Conservation (phyloP, 2,113 vertebrate genomes). For the Chaenogobius annularis region DNA sequence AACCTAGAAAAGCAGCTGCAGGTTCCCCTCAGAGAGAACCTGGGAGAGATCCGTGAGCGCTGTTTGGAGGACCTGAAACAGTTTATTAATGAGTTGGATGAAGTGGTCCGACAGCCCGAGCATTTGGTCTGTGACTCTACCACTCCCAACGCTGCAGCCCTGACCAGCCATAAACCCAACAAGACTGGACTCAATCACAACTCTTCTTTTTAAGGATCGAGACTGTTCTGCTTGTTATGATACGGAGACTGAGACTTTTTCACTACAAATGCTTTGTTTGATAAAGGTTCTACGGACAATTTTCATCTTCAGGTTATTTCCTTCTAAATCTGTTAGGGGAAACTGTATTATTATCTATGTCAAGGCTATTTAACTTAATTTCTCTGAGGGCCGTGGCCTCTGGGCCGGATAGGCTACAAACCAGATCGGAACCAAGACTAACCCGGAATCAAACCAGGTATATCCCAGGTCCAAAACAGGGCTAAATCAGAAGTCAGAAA, state of each 20-base stretch:
- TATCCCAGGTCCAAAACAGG: too few relatives aligned
- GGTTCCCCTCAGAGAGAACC: conserved; percentile 91
- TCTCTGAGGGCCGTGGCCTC: too few relatives aligned
- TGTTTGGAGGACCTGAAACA: conserved; percentile 93
- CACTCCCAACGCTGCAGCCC: conserved; percentile 17
- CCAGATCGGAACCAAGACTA: too few relatives aligned
- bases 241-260: not conserved
- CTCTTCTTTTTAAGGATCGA: conserved; percentile 50
- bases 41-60: conserved; percentile 94
- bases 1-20: conserved; percentile 93
- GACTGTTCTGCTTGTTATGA: not conserved
- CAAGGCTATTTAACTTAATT: too few relatives aligned
- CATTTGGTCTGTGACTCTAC: conserved; percentile 49
- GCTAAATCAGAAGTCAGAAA: too few relatives aligned
- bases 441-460: too few relatives aligned
- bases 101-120: conserved; percentile 73
- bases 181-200: conserved; percentile 50
- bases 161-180: conserved; percentile 51
- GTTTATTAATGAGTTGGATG: conserved; percentile 90
- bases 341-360: too few relatives aligned
- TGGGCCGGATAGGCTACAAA: too few relatives aligned
- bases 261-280: not conserved
- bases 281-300: not conserved
- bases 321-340: not conserved
- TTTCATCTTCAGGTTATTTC: not conserved